Base-by-base conservation (phyloP, 2,797 vertebrate genomes). In the Pipistrellus pipistrellus region DNA sequence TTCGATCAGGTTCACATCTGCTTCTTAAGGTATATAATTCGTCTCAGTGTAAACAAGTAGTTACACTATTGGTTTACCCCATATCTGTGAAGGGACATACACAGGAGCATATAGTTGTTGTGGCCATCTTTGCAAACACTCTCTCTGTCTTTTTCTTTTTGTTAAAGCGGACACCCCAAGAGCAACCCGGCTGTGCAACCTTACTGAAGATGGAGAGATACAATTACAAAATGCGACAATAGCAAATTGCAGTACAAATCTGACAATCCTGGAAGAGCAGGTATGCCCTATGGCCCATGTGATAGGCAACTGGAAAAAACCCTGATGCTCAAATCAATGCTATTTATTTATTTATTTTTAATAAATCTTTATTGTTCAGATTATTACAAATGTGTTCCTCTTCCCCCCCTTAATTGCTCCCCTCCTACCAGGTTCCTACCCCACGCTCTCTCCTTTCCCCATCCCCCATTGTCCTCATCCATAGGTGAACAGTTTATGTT, bases 111-210 rank as follows among this genome's bases (percentile, higher is more conserved):
- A 6, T 9, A 3, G 15, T 55, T 82, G 8, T 72, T 59, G 30
- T 21, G 82, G 9, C 2, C 3, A 1, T 48, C 41, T 91, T 95
- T 87, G 55, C 41, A 81, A 75, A 51, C 20, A 9, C 17, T 51
- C 6, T 87, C 46, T 83, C 27, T 68, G 21, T 41, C 91, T 38
- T 77, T 83, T 69, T 83, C 57, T 78, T 76, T 96, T 91, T 82
- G 91, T 92, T 91, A 86, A 85, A 98, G 97, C 21, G 35, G 97
- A 97, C 23, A n/a, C 2, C 90, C 95, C 98, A 80, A 76, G 18
- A 85, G 97, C 97, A 91, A 96, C 77, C 3, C 0, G 1, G 2
- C 69, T 96, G 23, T 98, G 97, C 64, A 75, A 0, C n/a, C 4
- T 73, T 21, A 95, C 69, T 78, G n/a, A 53, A 57, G 25, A 44